Evolutionary conservation across 2,888 invertebrate genomes (phyloP), one percentile per base, ranked within the genome.

Genomic region (Dasypolia templi): DNA sequence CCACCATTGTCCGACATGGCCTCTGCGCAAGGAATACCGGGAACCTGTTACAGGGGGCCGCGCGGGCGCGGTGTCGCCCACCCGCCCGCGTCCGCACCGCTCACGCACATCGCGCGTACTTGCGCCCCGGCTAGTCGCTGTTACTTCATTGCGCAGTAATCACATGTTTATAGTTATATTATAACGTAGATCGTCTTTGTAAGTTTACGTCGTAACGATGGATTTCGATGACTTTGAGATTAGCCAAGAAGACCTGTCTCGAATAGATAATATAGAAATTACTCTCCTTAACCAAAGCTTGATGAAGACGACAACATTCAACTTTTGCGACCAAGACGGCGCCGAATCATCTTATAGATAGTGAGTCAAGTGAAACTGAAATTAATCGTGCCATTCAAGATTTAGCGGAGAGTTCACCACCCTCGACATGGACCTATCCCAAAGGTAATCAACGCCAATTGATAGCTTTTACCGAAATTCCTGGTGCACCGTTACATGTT

Each of bases 381-480:
- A 56, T 56, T 19, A 67, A 70, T 72, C 61, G 61, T 42, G 63
- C 74, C 44, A 67, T 71, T 56, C 69, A 67, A 64, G 75, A 72
- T 53, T 29, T 70, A 70, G 58, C 58, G n/a, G 49, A 39, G 49
- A 75, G 66, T 68, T 65, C 81, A 39, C 69, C 77, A 53, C 66
- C 76, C 46, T 66, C 72, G 42, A 74, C 68, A 59, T 79, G 74
- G 79, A 69, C 76, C 19, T 53, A 67, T 32, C 72, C 77, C 14
- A 64, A 58, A 75, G 77, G 76, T 79, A 77, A 79, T 59, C 81
- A 81, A 49, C 72, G 73, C 58, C 26, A 46, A 53, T 26, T 76
- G 39, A 81, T 81, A 55, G 68, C 79, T 64, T 82, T 84, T 59
- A 81, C 79, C 56, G 81, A 81, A 58, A 58, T 58, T 58, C 58